Evolutionary conservation across 2,888 invertebrate species (phyloP), one percentile per base, ranked within the genome.

Genomic region (Stenodema calcarata): DNA sequence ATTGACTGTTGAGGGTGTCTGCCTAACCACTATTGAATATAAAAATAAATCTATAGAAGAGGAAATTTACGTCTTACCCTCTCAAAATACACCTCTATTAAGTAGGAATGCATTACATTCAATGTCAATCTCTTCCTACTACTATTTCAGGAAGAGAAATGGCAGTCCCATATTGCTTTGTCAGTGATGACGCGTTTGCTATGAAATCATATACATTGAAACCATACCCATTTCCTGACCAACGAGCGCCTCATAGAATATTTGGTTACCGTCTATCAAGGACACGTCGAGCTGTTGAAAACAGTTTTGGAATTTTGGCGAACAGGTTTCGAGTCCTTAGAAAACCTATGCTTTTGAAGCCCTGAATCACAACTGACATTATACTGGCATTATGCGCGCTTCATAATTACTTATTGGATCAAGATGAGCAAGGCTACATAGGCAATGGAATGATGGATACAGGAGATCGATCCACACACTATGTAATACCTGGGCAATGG

Each of bases 101-200:
- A n/a, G n/a, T n/a, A n/a, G n/a, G n/a, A n/a, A n/a, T n/a, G n/a
- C n/a, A n/a, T n/a, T n/a, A n/a, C n/a, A n/a, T n/a, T n/a, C n/a
- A 35, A 35, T 7, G 4, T 2, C 35, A 35, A 7, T 23, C 62
- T 18, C 18, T 62, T 18, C 62, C 54, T 18, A 16, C 16, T 16
- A 16, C 79, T 75, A 79, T 88, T 35, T 87, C 87, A 44, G 54
- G 79, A 12, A 18, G 27, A 86, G 83, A 44, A 47, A 70, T 87
- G 42, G 86, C 88, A 75, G 79, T 88, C 16, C 88, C 88, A 30
- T 88, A 87, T 84, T 87, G 88, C 47, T 84, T 89, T 73, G 84
- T 89, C 27, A 89, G 79, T 30, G 89, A 90, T 81, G 89, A 89
- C 62, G 89, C 89, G 42, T 89, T 89, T 88, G 87, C 88, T 16